Conservation (phyloP, 2,113 vertebrate genomes). For the Phasianus colchicus region DNA sequence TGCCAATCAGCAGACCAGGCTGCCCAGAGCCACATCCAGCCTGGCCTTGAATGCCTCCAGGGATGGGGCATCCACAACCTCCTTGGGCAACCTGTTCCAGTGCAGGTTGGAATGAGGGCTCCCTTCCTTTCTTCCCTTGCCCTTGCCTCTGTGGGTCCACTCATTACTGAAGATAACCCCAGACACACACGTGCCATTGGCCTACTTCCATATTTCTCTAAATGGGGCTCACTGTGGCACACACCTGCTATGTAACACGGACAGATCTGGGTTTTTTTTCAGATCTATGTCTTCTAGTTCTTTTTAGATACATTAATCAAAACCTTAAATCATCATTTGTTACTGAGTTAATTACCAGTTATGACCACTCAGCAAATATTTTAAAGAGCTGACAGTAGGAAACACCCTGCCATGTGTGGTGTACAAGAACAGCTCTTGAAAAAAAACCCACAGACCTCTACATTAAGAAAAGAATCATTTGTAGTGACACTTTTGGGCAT, state of each 20-base stretch:
- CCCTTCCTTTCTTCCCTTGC: not conserved
- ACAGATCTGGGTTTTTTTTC: not conserved
- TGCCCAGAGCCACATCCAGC: too few relatives aligned
- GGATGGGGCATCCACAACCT: too few relatives aligned
- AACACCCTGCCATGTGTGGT: not conserved
- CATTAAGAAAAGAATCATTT: not conserved
- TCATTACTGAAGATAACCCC: not conserved
- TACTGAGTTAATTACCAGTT: not conserved
- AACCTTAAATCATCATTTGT: not conserved
- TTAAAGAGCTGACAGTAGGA: not conserved
- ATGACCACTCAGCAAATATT: not conserved
- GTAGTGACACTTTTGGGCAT: not conserved
- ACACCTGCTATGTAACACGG: not conserved
- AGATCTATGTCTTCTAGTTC: not conserved
- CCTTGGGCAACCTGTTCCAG: too few relatives aligned
- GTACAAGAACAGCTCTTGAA: not conserved
- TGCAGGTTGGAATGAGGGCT: not conserved
- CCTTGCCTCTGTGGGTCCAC: not conserved
- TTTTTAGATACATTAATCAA: not conserved
- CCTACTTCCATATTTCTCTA: not conserved
- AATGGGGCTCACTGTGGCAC: not conserved
- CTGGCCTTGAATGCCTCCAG: too few relatives aligned
- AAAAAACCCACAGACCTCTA: not conserved
- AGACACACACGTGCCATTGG: rapidly evolving
- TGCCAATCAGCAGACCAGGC: too few relatives aligned